Base-by-base conservation (phyloP, 2,888 invertebrate genomes). In the Thera obeliscata region DNA sequence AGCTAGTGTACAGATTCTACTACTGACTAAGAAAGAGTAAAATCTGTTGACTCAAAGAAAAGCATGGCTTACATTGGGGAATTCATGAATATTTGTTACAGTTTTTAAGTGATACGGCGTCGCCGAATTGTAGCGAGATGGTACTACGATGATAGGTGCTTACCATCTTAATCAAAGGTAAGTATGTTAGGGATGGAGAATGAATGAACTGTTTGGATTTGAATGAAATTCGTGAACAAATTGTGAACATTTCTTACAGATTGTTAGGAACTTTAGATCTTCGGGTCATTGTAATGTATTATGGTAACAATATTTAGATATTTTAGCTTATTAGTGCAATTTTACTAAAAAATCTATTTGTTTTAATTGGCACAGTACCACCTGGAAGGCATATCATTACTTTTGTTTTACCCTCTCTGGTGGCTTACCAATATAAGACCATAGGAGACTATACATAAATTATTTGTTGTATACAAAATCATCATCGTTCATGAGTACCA, bases 71-170 rank as follows among this genome's bases (percentile, higher is more conserved):
- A 78, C 78, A 81, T 85, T 82, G 93, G 93, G 93, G 93, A 91
- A 92, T 87, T 84, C 91, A 78, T 89, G 93, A 92, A 93, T 93
- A 93, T 93, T 93, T 93, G 91, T 93, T 93, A 85, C 93, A 93
- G 93, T 89, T 90, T 89, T 84, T 93, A 90, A 86, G 85, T 85
- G 87, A 87, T 88, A 88, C 86, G 91, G 88, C 86, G 91, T 88
- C 85, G 90, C 86, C 79, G 84, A 85, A 83, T 82, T 84, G 83
- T 87, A 86, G 80, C 82, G 77, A 58, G 58, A 58, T 79, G 81
- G 80, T 85, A 84, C 83, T 76, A 74, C 84, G 83, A 80, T 82
- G 81, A 87, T 89, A 88, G 84, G 85, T 82, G 89, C 83, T 79
- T 83, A 76, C 78, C 75, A 67, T 73, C 22, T 56, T 43, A 55